Conservation (phyloP, 2,797 vertebrate species). For the Dermochelys coriacea region DNA sequence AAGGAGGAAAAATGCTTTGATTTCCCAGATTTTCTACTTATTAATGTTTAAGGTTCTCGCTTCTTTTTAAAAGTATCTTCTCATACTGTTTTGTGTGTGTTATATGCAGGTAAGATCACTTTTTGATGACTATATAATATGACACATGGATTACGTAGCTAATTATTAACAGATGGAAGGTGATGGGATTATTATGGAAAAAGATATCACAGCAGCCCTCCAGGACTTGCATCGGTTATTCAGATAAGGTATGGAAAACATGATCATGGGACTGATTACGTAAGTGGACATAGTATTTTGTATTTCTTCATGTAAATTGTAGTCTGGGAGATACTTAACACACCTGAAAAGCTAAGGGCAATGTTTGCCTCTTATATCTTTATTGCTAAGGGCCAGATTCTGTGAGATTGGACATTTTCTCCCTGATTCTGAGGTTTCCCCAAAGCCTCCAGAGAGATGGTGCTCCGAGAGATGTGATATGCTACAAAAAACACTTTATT, state of each 20-base stretch:
- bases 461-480: not conserved
- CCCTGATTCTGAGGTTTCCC: not conserved
- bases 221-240: constrained; percentile 9
- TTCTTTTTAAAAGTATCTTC: constrained; percentile 79
- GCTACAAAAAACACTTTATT: not conserved
- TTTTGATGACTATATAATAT: constrained; percentile 81
- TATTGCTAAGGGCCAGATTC: not conserved
- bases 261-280: accelerated
- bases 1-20: constrained; percentile 82
- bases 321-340: not conserved
- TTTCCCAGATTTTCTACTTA: constrained; percentile 83
- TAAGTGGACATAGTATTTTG: not conserved
- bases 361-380: not conserved
- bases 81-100: constrained; percentile 78
- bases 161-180: constrained; percentile 34
- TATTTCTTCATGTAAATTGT: not conserved
- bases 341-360: not conserved
- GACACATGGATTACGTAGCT: constrained; percentile 56
- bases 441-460: not conserved
- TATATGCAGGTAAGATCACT: constrained; percentile 71
- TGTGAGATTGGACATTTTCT: not conserved
- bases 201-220: constrained; percentile 12
- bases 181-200: constrained; percentile 17
- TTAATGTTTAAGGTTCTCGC: constrained; percentile 86
- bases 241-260: not conserved